A percentile compares a stretch with the other conserved stretches of the same genome.
phyloP scores from a whole-genome alignment of 2,113 vertebrate species.

The Vanacampus margaritifer region DNA sequence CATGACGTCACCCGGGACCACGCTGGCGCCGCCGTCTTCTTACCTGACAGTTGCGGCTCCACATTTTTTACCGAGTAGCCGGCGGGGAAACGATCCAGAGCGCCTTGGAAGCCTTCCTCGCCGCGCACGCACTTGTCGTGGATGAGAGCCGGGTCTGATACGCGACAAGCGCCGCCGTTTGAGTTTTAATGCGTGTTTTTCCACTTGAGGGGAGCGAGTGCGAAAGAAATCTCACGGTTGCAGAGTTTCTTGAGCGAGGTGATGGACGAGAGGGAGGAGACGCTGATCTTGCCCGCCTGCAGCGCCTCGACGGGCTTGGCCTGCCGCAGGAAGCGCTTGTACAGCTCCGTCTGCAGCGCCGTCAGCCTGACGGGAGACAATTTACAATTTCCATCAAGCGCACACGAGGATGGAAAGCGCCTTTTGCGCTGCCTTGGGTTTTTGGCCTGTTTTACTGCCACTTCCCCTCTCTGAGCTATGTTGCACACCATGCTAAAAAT shows the following conservation, averaged over 20 bases:
- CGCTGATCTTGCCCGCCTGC: conserved; percentile 80
- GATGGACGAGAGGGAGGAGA: conserved; percentile 97
- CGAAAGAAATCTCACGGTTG: conserved; percentile 80
- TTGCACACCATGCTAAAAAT: too few relatives aligned
- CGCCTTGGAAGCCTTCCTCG: conserved; percentile 87
- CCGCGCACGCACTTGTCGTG: conserved; percentile 89
- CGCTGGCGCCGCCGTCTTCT: conserved; percentile 14
- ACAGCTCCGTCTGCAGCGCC: conserved; percentile 85
- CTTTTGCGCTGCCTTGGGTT: too few relatives aligned
- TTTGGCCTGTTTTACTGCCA: too few relatives aligned
- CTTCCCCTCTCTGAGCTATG: too few relatives aligned
- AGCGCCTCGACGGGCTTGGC: conserved; percentile 85
- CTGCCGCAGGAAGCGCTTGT: conserved; percentile 86
- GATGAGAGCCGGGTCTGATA: conserved; percentile 88
- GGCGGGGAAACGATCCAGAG: conserved; percentile 83
- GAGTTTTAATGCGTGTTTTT: not conserved
- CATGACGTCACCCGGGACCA: not conserved
- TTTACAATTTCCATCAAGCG: not conserved
- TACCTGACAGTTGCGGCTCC: conserved; percentile 94
- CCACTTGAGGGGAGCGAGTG: not conserved
- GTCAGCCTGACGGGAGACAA: conserved; percentile 76
- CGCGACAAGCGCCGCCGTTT: not conserved
- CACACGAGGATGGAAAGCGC: too few relatives aligned
- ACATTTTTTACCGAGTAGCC: conserved; percentile 83
- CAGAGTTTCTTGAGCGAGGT: conserved; percentile 96